phyloP scores from a whole-genome alignment of 2,888 invertebrate species.

The Andrena marginata region DNA sequence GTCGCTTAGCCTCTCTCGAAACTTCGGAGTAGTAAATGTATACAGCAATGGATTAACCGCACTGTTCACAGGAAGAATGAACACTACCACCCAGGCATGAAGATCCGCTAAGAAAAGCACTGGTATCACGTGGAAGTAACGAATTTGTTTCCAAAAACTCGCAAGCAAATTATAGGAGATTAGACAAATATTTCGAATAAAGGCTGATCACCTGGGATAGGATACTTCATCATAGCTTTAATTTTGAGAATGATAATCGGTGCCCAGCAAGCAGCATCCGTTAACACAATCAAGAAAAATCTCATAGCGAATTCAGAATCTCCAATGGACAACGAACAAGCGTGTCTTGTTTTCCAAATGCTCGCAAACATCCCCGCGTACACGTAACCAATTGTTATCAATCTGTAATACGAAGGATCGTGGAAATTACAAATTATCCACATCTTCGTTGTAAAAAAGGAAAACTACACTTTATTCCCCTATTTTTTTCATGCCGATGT shows the following conservation, averaged over 20 bases:
- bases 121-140: not conserved
- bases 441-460: no score
- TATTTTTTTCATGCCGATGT: not conserved
- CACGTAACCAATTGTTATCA: conserved; percentile 87
- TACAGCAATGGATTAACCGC: conserved; percentile 89
- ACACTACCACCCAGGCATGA: conserved; percentile 89
- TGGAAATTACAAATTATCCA: not conserved
- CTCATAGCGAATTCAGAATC: conserved; percentile 89
- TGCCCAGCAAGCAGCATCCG: conserved; percentile 90
- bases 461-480: not conserved
- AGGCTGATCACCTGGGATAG: conserved; percentile 84
- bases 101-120: conserved; percentile 86
- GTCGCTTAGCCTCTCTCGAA: conserved; percentile 86
- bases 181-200: not conserved
- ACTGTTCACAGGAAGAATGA: conserved; percentile 89
- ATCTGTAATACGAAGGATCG: conserved; percentile 79
- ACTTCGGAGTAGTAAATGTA: conserved; percentile 89
- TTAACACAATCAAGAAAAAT: conserved; percentile 90
- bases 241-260: conserved; percentile 89
- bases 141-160: not conserved
- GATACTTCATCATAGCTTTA: conserved; percentile 86
- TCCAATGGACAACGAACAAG: conserved; percentile 87
- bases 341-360: conserved; percentile 88
- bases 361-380: conserved; percentile 89
- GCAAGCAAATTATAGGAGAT: not conserved